Evolutionary conservation across 2,797 vertebrate genomes (phyloP), one percentile per base, ranked within the genome.

Genomic region (Rhinella marina): DNA sequence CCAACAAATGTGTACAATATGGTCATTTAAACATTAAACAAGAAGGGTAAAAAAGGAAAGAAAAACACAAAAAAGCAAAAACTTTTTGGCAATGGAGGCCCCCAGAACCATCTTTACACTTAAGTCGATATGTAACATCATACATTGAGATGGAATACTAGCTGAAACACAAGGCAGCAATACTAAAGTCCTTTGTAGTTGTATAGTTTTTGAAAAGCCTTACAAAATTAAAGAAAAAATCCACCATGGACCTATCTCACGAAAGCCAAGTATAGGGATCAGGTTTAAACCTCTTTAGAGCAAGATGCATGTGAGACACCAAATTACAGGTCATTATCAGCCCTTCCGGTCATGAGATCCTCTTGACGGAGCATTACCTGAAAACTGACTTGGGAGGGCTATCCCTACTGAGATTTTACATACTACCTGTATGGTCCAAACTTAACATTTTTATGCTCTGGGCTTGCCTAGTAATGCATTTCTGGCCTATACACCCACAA

Each of bases 391-490:
- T 78, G 17, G 82, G 56, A 62, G 72, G 80, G 80, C 78, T 16
- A 76, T 76, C 48, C 59, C 56, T 41, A 78, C 11, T 29, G 23
- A 59, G 48, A 83, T 66, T 72, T 77, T 82, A 41, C 66, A 64
- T n/a, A 13, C 75, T 62, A 59, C 32, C 52, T 79, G 56, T 83
- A n/a, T 72, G 81, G 88, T 89, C 88, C 85, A 82, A 79, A 62
- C 73, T 25, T 79, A 73, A 50, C 76, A 32, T 54, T 89, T 89
- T 89, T 89, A 89, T 89, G 88, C 88, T 86, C 88, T 89, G 88
- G 88, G 88, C 85, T 89, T 86, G 88, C 88, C 64, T 89, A 79
- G 85, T 89, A 89, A 89, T 62, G 84, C 88, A 19, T 83, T 79
- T 66, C 59, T 29, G 32, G 25, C 73, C 81, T 73, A 81, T 54